These are phyloP conservation scores for Ruditapes philippinarum DNA, from an alignment of 1,140 invertebrate species.

Conservation along the genomic window DNA sequence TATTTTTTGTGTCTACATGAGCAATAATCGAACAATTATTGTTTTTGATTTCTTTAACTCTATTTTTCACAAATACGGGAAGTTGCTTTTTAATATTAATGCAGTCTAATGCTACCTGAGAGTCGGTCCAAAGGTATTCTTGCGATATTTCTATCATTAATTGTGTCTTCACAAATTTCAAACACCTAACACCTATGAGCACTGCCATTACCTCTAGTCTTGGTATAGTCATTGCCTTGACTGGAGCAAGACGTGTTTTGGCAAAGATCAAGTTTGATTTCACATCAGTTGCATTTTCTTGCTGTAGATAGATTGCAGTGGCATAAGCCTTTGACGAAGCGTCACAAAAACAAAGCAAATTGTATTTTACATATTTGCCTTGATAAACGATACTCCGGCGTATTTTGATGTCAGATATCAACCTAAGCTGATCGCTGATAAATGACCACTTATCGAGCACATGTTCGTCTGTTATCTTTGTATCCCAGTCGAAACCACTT, in stretches of 20 bases:
- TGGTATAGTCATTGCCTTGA: conserved; percentile 30
- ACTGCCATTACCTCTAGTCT: conserved; percentile 21
- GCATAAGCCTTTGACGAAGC: conserved; percentile 15
- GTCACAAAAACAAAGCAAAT: conserved; percentile 2
- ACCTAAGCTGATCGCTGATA: not conserved
- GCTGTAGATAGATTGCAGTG: not conserved
- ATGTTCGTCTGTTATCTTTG: not conserved
- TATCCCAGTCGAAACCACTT: not conserved
- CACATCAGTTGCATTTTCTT: not conserved
- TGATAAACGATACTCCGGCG: not conserved
- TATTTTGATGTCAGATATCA: not conserved
- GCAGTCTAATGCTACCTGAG: not conserved
- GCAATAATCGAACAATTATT: not conserved
- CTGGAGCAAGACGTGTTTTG: conserved; percentile 7
- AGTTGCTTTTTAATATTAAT: not conserved
- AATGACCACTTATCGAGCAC: no score
- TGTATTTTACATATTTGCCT: not conserved
- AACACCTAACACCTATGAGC: conserved; percentile 3
- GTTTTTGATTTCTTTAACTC: conserved; percentile 1
- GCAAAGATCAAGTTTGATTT: not conserved
- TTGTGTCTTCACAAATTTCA: not conserved
- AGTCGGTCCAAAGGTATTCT: not conserved
- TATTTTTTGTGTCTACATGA: conserved; percentile 21
- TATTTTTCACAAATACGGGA: conserved; percentile 39
- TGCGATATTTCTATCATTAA: not conserved